Conservation (phyloP, 2,113 vertebrate genomes). For the Dipodomys stephensi region DNA sequence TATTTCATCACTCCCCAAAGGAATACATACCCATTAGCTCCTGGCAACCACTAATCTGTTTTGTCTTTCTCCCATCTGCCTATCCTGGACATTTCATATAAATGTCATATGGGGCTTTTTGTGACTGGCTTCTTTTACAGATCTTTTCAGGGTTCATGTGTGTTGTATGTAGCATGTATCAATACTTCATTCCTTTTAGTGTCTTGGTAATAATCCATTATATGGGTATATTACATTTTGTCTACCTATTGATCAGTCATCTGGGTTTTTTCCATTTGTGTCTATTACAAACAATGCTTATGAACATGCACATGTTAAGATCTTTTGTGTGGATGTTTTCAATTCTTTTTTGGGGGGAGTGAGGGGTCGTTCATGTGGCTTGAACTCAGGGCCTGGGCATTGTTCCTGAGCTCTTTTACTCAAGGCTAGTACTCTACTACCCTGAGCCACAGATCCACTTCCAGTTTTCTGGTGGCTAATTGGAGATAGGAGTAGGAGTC, state of each 20-base stretch:
- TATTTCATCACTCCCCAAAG: not conserved
- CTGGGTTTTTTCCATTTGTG: no score
- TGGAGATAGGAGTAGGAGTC: no score
- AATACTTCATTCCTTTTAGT: not conserved
- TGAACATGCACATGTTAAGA: not conserved
- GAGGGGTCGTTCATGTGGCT: no score
- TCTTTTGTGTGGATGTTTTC: not conserved
- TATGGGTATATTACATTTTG: not conserved
- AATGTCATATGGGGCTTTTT: not conserved
- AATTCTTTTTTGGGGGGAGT: not conserved
- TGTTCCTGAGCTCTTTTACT: no score
- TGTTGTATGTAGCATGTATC: not conserved
- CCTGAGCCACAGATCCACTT: no score
- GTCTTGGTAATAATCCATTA: not conserved
- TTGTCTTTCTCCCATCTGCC: constrained; percentile 9
- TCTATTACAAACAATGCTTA: not conserved
- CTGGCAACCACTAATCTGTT: not conserved
- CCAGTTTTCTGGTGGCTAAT: no score
- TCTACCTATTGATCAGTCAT: no score
- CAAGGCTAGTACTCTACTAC: no score
- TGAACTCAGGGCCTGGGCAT: no score
- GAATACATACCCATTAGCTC: not conserved
- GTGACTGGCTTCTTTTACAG: constrained; percentile 12
- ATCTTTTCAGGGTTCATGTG: constrained; percentile 2
- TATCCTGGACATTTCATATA: not conserved